Conservation (phyloP, 37 sponge, comb jelly and placozoan species). For the Cliona cf. orientalis region DNA sequence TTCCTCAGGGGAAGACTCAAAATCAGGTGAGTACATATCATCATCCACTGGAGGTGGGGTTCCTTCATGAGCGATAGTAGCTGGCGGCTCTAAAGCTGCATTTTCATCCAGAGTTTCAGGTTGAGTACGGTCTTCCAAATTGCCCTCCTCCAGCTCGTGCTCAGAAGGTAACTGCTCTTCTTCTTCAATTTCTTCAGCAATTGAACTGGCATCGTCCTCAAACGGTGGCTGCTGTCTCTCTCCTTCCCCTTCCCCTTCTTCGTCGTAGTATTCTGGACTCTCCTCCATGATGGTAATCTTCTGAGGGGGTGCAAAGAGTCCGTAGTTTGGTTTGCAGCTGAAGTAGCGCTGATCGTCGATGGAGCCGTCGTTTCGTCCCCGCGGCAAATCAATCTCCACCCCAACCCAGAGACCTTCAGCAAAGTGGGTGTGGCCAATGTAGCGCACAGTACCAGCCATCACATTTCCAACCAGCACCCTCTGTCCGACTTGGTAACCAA, state of each 20-base stretch:
- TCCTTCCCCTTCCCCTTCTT: not conserved
- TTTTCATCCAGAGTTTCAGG: not conserved
- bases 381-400: conserved; percentile 47
- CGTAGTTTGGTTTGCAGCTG: conserved; percentile 43
- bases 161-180: not conserved
- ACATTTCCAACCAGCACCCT: conserved; percentile 50
- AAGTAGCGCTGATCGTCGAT: conserved; percentile 64
- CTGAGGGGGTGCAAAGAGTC: conserved; percentile 73
- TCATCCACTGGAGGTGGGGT: not conserved
- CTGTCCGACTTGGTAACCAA: conserved; percentile 26
- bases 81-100: conserved; percentile 1
- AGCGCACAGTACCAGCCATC: conserved; percentile 52
- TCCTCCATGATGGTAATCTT: conserved; percentile 31
- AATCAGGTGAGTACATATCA: not conserved
- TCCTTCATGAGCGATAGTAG: not conserved
- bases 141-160: too few species aligned
- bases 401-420: conserved; percentile 66
- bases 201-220: not conserved
- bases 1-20: conserved; percentile 3
- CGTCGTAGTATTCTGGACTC: not conserved
- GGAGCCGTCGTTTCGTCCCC: conserved; percentile 66
- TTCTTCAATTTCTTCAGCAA: conserved; percentile 29
- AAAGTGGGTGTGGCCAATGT: conserved; percentile 62
- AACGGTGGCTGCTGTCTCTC: not conserved
- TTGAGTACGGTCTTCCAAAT: not conserved